Base-by-base conservation (phyloP, 2,797 vertebrate genomes). In the Nannoperca australis region DNA sequence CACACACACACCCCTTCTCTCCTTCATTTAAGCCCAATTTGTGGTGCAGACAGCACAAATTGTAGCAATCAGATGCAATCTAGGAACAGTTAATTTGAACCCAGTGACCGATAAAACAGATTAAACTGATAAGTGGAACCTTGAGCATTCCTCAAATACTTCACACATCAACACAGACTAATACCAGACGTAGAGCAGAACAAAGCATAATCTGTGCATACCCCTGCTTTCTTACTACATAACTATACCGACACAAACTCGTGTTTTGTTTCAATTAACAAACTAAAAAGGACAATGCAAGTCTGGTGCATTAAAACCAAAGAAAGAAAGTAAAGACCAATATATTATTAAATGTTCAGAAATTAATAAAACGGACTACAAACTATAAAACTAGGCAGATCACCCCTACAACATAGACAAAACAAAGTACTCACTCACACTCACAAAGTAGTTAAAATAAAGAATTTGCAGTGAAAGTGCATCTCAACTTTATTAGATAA, bases 1-100 rank as follows among this genome's bases (percentile, higher is more conserved):
- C n/a, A n/a, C n/a, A n/a, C n/a, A n/a, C n/a, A n/a, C n/a, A n/a
- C n/a, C n/a, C n/a, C n/a, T n/a, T n/a, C n/a, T n/a, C n/a, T n/a
- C n/a, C n/a, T n/a, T n/a, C n/a, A n/a, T n/a, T 81, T 49, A 64
- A 80, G 72, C 77, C 65, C 74, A 88, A 88, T 85, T 87, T 85
- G 79, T 17, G 55, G 83, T 63, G 84, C 78, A 88, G 84, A 88
- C 85, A 87, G 87, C 79, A 86, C 83, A 91, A 88, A 93, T 88
- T 88, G 85, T 58, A 77, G 86, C 82, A 89, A 91, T 93, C 87
- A 89, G 79, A 84, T 79, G 75, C 88, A 90, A 90, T 91, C 82
- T 80, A 82, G 72, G 71, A 89, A 83, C 83, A 82, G 80, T 82
- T 91, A 4, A 91, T 91, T 85, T 88, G 76, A 90, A 90, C 85